These are phyloP conservation scores for Prostheceraeus crozeri DNA, from an alignment of 2,888 invertebrate species.

Conservation along the genomic window DNA sequence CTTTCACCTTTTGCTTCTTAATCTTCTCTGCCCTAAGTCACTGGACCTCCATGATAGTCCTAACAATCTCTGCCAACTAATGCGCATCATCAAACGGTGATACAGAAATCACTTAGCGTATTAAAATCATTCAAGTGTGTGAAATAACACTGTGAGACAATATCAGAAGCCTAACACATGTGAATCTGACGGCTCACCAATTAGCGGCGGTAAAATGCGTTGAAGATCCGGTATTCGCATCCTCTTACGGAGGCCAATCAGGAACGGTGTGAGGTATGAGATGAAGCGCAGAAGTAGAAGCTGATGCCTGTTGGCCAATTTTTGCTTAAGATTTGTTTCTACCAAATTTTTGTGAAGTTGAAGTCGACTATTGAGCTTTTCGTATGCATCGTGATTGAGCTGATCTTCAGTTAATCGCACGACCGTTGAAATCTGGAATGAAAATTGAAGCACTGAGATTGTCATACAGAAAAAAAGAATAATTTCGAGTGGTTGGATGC, in stretches of 20 bases:
- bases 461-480: too few species aligned
- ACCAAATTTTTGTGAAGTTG: conserved; percentile 52
- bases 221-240: conserved; percentile 55
- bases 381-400: conserved; percentile 50
- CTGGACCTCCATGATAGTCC: too few species aligned
- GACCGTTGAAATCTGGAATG: background rate
- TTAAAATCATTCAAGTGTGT: too few species aligned
- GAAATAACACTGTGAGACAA: too few species aligned
- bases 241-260: conserved; percentile 53
- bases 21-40: too few species aligned
- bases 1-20: too few species aligned
- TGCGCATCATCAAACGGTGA: too few species aligned
- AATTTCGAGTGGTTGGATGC: too few species aligned
- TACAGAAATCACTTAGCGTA: too few species aligned
- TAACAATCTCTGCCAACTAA: too few species aligned
- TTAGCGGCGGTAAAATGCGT: conserved; percentile 47
- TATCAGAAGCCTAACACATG: too few species aligned
- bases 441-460: background rate
- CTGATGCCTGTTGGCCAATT: conserved; percentile 47
- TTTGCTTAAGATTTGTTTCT: conserved; percentile 47
- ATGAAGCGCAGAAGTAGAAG: conserved; percentile 51
- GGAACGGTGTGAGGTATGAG: conserved; percentile 53
- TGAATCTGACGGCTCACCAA: too few species aligned
- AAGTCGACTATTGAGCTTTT: conserved; percentile 51
- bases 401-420: conserved; percentile 47